Evolutionary conservation across 2,797 vertebrate species (phyloP), one percentile per base, ranked within the genome.

Genomic region (Myioborus melanocephalus): DNA sequence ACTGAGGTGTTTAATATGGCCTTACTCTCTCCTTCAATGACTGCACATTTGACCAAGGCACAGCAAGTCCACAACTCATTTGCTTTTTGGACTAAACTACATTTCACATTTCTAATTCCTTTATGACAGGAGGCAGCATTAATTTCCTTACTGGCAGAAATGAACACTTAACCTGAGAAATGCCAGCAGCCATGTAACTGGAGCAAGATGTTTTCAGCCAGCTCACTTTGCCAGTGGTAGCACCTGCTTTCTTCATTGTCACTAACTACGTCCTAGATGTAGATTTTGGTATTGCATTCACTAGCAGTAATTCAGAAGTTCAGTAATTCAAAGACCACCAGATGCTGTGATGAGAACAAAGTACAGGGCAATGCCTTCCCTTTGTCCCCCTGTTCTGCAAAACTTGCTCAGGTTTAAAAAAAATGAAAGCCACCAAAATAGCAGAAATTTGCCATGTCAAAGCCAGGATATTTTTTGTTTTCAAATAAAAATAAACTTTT

Each of bases 351-450:
- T 85, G 73, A 93, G 83, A 84, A 79, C 0, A 18, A 95, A 92
- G 95, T 88, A 89, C 72, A 91, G 93, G 89, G 87, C 72, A 73
- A 95, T 68, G 88, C 78, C 93, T 96, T 90, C 83, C 82, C 90
- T 93, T 90, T 93, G 57, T 88, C 69, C 57, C 91, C 81, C 70
- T 39, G 34, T 93, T 97, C 94, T 1, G 1, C 84, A 76, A 89
- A 94, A 96, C 68, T 95, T 84, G 93, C 97, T 97, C 97, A 97
- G 97, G 97, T 97, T 95, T 82, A 27, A 65, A 63, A 86, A 85
- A 80, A 52, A 52, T 13, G 65, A 82, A 94, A 94, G 87, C 90
- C 93, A 96, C 95, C 95, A 97, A 97, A 97, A 96, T 46, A 95
- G 83, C 66, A 93, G 85, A 94, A 14, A 89, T 95, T 50, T 92